Evolutionary conservation across 2,113 vertebrate genomes (phyloP), one percentile per base, ranked within the genome.

Genomic region (Esox niger): DNA sequence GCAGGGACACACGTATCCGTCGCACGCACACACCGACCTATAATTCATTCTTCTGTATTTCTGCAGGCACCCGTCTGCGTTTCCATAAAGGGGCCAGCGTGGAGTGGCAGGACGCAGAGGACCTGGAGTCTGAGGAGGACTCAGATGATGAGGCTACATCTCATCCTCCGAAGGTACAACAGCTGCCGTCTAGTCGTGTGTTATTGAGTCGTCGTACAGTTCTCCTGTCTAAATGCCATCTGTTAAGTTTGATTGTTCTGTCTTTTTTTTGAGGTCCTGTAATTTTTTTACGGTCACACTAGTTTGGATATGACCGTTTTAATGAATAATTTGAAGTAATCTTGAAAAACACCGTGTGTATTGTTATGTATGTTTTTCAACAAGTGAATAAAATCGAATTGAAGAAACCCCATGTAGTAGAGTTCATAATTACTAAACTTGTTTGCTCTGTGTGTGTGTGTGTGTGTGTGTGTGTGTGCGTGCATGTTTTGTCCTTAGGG

Each of bases 31-130:
- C 11, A 15, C 3, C 31, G 27, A 59, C 29, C 47, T 15, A 1
- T 23, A 21, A 21, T 52, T 25, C 0, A 4, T 56, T n/a, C n/a
- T 27, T 23, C 54, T 26, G 8, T 21, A 21, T 79, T 64, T 77
- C 69, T 0, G 47, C 67, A 98, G 96, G 95, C 79, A 94, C 95
- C 71, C 91, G 86, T 56, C 81, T 98, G 61, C 95, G 93, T 80
- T 98, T 98, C 90, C 95, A 97, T 77, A 93, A 93, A 81, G 92
- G 94, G 72, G 82, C 69, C 60, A 91, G 85, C 70, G 89, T 89
- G 56, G 88, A 94, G 47, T 99, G 96, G 97, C 95, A 93, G 74
- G 93, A 96, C n/a, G 92, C 90, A 6, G 96, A 97, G 82, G 94
- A 96, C 52, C 86, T 97, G 89, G 90, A 92, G 72, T 87, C 84